Evolutionary conservation across 1,140 invertebrate species (phyloP), one percentile per base, ranked within the genome.

Genomic region (Probaryconus sp.): DNA sequence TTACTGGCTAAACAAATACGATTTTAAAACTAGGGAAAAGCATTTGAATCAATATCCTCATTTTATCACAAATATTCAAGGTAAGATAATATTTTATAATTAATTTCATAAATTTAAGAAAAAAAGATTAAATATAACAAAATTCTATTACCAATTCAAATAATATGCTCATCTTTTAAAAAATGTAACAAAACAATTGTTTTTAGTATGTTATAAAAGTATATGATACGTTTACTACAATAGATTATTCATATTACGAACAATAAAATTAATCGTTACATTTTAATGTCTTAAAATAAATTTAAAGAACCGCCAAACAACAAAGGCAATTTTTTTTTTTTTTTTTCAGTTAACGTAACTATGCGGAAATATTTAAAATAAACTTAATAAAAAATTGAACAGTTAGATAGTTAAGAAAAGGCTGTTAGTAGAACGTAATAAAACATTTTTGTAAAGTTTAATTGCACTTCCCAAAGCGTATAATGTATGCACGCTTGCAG

Each of bases 1-100:
- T 18, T 93, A 94, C 83, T 94, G 94, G 95, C 81, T 85, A 3
- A 90, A 91, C n/a, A 87, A 91, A 10, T 97, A 95, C 83, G 86
- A 95, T 71, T 97, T 95, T 91, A 88, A 83, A 56, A 83, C 91
- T 68, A 89, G 93, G 20, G 93, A 94, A 79, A 82, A 84, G n/a
- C 88, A 85, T 16, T 79, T 97, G 7, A 97, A 96, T 79, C 82
- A 86, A 56, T 93, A 91, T 63, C 89, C 92, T 2, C 94, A 96
- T 68, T 96, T 90, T 83, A 92, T 91, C 78, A 92, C 92, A 0
- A 90, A 92, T 30, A 89, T 94, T 76, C 93, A 89, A 86, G 93
- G 89, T 88, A 4, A 33, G 51, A 43, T 67, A 11, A 60, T 90
- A 5, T 91, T 89, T 24, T 24, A n/a, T n/a, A n/a, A n/a, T n/a